Conservation (phyloP, 1,140 invertebrate species). For the Alviniconcha marisindica region DNA sequence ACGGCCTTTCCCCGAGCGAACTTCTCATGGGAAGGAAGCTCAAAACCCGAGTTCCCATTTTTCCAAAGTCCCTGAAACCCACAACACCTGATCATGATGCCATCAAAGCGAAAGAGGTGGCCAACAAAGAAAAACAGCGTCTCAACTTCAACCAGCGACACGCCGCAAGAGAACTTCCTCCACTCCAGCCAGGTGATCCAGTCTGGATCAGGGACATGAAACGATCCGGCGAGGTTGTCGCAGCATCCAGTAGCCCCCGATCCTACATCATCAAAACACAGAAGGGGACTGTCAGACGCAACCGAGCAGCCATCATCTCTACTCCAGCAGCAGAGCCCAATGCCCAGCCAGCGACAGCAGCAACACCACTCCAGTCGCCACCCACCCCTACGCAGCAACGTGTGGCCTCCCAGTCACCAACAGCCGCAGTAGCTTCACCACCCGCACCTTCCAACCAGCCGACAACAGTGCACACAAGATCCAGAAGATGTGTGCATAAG, state of each 20-base stretch:
- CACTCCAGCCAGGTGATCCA: constrained; percentile 11
- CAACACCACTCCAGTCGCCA: background rate
- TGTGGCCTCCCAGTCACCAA: background rate
- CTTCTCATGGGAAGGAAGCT: constrained; percentile 52
- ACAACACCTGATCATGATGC: background rate
- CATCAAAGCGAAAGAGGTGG: background rate
- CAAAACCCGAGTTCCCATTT: constrained; percentile 30
- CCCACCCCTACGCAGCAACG: background rate
- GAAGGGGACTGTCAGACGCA: constrained; percentile 16
- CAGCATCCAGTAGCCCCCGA: background rate
- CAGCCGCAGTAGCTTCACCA: too few relatives aligned
- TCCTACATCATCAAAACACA: constrained; percentile 31
- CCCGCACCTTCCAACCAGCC: too few relatives aligned
- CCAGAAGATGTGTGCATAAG: background rate
- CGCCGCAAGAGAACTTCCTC: background rate
- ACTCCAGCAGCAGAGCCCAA: background rate
- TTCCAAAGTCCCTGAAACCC: constrained; percentile 14
- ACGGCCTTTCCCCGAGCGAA: constrained; percentile 46
- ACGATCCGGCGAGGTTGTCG: background rate
- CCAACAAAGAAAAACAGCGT: constrained; percentile 20
- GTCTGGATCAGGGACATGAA: constrained; percentile 34
- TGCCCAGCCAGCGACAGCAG: background rate
- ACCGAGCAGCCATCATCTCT: constrained; percentile 21
- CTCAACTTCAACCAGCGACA: constrained; percentile 27
- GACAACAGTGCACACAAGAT: background rate